Evolutionary conservation across 2,113 vertebrate genomes (phyloP).

Genomic region (Dendrocopos noguchii): DNA sequence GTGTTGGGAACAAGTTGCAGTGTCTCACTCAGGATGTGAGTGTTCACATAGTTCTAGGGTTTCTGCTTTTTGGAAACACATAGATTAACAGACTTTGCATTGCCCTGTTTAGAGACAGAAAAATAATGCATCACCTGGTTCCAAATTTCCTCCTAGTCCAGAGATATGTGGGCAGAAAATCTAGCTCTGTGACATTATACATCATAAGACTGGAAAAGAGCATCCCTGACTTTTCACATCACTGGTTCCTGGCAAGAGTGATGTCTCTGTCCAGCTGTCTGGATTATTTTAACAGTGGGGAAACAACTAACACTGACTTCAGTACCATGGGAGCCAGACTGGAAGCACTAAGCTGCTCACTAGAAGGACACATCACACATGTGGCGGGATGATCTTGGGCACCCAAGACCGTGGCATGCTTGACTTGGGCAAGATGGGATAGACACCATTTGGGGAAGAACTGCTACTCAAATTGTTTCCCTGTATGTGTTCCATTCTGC

Average conservation of each 20-base stretch:
- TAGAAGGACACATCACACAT: not conserved
- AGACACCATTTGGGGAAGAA: slow-evolving; percentile 1
- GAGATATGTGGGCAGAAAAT: not conserved
- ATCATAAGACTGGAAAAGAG: not conserved
- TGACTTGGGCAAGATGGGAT: not conserved
- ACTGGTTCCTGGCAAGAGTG: not conserved
- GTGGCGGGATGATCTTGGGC: not conserved
- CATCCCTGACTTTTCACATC: not conserved
- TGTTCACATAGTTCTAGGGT: not conserved
- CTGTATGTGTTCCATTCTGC: not conserved
- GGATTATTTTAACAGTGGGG: not conserved
- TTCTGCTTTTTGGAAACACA: not conserved
- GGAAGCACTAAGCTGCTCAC: not conserved
- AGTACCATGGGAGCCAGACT: not conserved
- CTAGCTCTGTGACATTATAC: not conserved
- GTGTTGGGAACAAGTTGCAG: not conserved
- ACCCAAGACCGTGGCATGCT: not conserved
- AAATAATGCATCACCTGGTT: not conserved
- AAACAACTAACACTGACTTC: not conserved
- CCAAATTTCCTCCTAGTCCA: not conserved
- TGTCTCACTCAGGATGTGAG: not conserved
- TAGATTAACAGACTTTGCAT: not conserved
- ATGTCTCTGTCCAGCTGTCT: not conserved
- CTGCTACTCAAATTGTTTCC: slow-evolving; percentile 13
- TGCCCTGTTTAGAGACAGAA: not conserved